Evolutionary conservation across 2,113 vertebrate genomes (phyloP).

Genomic region (Leptobrachium leishanense): DNA sequence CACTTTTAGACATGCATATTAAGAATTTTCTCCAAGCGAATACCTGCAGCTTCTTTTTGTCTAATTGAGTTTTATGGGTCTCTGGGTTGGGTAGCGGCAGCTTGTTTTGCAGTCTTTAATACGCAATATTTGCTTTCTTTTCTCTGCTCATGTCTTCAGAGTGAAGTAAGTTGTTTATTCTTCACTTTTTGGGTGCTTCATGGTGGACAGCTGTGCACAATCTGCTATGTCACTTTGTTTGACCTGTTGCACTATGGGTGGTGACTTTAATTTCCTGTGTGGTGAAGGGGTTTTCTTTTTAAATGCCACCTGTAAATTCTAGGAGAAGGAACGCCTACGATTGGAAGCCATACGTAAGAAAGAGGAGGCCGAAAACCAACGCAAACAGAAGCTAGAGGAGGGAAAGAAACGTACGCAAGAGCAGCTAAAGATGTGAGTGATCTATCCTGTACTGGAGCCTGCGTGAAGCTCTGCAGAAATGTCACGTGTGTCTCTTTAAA

Average conservation of each 20-base stretch:
- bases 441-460: background rate
- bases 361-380: slow-evolving; percentile 82
- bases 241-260: background rate
- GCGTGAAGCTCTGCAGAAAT: background rate
- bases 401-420: slow-evolving; percentile 81
- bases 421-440: slow-evolving; percentile 79
- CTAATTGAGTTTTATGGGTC: no score
- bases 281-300: background rate
- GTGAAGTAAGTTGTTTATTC: slow-evolving; percentile 25
- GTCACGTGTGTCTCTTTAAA: no score
- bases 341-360: slow-evolving; percentile 84
- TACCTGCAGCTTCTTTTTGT: no score
- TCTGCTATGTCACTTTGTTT: background rate
- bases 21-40: no score
- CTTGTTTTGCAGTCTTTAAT: background rate
- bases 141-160: background rate
- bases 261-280: background rate
- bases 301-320: background rate
- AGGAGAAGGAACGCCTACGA: slow-evolving; percentile 85
- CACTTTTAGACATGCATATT: no score
- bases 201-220: background rate
- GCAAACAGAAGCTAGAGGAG: slow-evolving; percentile 86
- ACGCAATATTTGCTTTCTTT: slow-evolving; percentile 12
- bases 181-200: background rate
- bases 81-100: no score